Evolutionary conservation across 1,140 invertebrate species (phyloP).

Genomic region (Galleria mellonella): DNA sequence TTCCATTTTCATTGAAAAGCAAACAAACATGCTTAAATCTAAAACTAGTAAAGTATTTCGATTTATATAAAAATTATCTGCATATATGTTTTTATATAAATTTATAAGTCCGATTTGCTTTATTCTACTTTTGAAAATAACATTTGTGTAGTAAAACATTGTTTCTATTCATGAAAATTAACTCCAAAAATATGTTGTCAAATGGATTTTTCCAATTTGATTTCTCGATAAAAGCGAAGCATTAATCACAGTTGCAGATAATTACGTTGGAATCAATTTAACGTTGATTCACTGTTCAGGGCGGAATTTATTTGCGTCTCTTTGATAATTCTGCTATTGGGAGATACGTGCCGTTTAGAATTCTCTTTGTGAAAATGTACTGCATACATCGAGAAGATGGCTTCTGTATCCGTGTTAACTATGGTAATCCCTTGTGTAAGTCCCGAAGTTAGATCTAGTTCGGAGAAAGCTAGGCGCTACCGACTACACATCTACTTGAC

Average conservation of each 20-base stretch:
- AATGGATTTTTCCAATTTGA: too few species aligned
- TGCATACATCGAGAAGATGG: conserved; percentile 33
- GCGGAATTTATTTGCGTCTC: conserved; percentile 32
- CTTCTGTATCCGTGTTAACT: conserved; percentile 39
- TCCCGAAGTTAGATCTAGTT: background rate
- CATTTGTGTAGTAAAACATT: too few species aligned
- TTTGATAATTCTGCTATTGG: conserved; percentile 45
- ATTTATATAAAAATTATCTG: too few species aligned
- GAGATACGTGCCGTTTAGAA: conserved; percentile 36
- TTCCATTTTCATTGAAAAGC: too few species aligned
- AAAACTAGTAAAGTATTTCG: too few species aligned
- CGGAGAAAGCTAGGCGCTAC: too few species aligned
- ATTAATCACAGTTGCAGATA: conserved; percentile 1
- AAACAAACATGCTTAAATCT: too few species aligned
- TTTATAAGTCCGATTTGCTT: too few species aligned
- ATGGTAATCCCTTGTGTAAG: conserved; percentile 32
- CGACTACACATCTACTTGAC: conserved; percentile 1
- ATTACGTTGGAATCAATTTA: background rate
- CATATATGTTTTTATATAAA: too few species aligned
- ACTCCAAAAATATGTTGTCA: too few species aligned
- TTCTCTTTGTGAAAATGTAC: conserved; percentile 31
- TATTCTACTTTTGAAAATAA: too few species aligned
- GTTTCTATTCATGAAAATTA: too few species aligned
- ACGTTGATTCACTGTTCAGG: conserved; percentile 10
- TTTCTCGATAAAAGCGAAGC: background rate